phyloP scores from a whole-genome alignment of 2,797 vertebrate species.

The Crossoptilon crossoptilon region DNA sequence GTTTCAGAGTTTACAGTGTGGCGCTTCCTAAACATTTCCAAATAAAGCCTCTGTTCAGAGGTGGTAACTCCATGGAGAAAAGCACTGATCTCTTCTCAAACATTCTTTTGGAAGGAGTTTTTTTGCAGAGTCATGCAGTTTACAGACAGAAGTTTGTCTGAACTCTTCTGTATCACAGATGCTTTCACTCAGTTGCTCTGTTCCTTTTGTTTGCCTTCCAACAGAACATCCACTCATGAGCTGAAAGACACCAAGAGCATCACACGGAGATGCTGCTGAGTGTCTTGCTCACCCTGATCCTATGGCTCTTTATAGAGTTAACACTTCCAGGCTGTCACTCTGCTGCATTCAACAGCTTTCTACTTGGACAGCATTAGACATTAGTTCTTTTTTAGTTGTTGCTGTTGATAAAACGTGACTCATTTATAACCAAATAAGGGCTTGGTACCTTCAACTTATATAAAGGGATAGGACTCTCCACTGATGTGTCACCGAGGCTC shows the following conservation, averaged over 20 bases:
- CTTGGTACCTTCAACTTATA: neutral
- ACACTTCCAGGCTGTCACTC: neutral
- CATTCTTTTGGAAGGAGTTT: neutral
- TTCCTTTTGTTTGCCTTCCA: neutral
- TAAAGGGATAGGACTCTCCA: neutral
- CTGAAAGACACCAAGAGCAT: neutral
- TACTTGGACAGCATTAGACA: neutral
- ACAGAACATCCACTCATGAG: neutral
- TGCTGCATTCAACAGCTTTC: neutral
- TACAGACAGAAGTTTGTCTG: neutral
- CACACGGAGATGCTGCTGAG: neutral
- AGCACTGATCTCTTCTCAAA: neutral
- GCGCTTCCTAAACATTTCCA: neutral
- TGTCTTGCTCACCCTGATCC: neutral
- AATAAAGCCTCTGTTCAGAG: neutral
- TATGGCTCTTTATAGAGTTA: neutral
- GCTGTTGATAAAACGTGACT: neutral
- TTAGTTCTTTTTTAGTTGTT: rapidly evolving
- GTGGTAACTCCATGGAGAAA: neutral
- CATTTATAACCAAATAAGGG: neutral
- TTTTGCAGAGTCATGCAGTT: neutral
- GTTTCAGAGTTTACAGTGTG: neutral
- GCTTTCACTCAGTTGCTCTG: neutral
- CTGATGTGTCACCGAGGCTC: neutral
- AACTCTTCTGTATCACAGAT: neutral